Percentiles rank a stretch among this genome's conserved stretches.
Conservation (phyloP, 1,140 invertebrate species). For the Psilanteris sp. region DNA sequence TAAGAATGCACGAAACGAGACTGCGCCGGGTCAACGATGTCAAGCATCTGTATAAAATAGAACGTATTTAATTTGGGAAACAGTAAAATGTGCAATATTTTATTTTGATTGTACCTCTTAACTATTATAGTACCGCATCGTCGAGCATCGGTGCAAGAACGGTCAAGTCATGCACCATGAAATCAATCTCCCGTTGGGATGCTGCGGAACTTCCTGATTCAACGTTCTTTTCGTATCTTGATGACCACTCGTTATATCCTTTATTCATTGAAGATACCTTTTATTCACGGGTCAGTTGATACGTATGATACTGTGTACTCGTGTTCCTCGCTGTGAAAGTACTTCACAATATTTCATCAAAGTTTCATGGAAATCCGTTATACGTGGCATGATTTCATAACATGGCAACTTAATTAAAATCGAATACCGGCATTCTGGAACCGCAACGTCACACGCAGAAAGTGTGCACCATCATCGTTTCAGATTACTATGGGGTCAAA, state of each 20-base stretch:
- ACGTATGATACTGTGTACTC: constrained; percentile 54
- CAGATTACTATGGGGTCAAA: constrained; percentile 51
- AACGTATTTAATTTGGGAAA: constrained; percentile 46
- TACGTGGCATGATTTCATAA: constrained; percentile 52
- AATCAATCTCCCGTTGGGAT: constrained; percentile 63
- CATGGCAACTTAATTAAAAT: constrained; percentile 61
- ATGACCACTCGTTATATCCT: constrained; percentile 62
- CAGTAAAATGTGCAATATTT: constrained; percentile 38
- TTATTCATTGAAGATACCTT: constrained; percentile 54
- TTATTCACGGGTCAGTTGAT: constrained; percentile 60
- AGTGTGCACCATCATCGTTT: constrained; percentile 58
- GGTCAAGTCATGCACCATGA: constrained; percentile 58
- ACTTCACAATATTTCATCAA: constrained; percentile 61
- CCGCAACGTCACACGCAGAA: constrained; percentile 45
- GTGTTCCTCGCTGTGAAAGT: constrained; percentile 51
- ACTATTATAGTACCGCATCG: constrained; percentile 41
- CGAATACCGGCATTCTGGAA: constrained; percentile 38
- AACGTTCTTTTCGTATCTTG: constrained; percentile 61
- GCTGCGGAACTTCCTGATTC: constrained; percentile 55
- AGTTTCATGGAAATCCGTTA: constrained; percentile 61
- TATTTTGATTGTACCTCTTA: constrained; percentile 41
- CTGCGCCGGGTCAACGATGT: constrained; percentile 5
- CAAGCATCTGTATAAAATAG: constrained; percentile 14
- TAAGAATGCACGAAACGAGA: not conserved
- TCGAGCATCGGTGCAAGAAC: constrained; percentile 52